These are phyloP conservation scores for Scaeva pyrastri DNA, from an alignment of 2,888 invertebrate species.

Conservation along the genomic window DNA sequence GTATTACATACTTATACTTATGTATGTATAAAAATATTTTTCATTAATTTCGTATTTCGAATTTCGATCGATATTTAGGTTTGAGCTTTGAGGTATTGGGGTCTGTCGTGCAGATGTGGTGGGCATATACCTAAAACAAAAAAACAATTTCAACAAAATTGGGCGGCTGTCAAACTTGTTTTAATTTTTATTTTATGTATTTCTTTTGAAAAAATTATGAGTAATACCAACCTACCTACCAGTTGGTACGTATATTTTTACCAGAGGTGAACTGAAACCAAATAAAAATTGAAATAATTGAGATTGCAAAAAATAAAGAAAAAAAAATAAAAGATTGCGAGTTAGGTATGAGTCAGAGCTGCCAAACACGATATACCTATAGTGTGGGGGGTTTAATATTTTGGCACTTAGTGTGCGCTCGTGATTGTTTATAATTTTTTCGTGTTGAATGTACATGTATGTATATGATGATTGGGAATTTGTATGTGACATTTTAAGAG, in stretches of 20 bases:
- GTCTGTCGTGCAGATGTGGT: background rate
- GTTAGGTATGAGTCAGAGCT: slow-evolving; percentile 65
- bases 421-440: background rate
- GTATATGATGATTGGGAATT: no score
- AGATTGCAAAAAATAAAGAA: slow-evolving; percentile 30
- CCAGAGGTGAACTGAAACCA: slow-evolving; percentile 3
- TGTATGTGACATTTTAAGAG: slow-evolving; percentile 37
- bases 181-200: slow-evolving; percentile 47
- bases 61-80: slow-evolving; percentile 60
- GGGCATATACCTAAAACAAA: background rate
- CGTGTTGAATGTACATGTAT: background rate
- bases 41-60: no score
- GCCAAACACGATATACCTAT: background rate
- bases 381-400: slow-evolving; percentile 33
- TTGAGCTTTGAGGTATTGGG: slow-evolving; percentile 23
- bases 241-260: no score
- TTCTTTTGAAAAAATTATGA: slow-evolving; percentile 66
- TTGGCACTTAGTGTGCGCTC: slow-evolving; percentile 35
- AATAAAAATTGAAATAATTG: slow-evolving; percentile 39
- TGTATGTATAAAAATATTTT: slow-evolving; percentile 37
- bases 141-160: slow-evolving; percentile 27
- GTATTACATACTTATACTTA: background rate
- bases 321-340: background rate
- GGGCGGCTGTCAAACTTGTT: slow-evolving; percentile 66
- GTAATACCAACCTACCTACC: slow-evolving; percentile 41